Evolutionary conservation across 2,888 invertebrate genomes (phyloP).

Genomic region (Syritta pipiens): DNA sequence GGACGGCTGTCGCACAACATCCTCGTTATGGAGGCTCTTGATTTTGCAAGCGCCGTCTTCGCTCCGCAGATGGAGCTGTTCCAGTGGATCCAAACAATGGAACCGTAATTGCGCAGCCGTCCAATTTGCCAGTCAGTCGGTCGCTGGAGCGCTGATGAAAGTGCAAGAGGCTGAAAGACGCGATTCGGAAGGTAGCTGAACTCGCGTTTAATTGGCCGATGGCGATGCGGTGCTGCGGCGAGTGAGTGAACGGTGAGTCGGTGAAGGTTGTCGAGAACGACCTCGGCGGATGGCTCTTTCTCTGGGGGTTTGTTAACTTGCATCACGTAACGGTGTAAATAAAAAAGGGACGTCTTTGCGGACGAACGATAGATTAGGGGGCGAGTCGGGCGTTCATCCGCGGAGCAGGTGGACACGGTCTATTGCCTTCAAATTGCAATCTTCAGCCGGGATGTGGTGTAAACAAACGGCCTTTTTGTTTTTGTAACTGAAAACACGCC

Average conservation of each 20-base stretch:
- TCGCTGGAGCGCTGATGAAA: not conserved
- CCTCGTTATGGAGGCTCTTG: not conserved
- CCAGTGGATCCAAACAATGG: conserved; percentile 6
- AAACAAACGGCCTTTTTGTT: too few relatives aligned
- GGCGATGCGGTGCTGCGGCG: too few relatives aligned
- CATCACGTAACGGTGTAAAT: not conserved
- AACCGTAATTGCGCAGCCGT: not conserved
- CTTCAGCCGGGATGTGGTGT: too few relatives aligned
- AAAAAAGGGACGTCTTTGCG: too few relatives aligned
- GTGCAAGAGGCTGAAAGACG: not conserved
- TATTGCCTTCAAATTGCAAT: too few relatives aligned
- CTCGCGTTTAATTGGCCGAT: not conserved
- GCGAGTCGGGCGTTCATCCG: too few relatives aligned
- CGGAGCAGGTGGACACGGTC: too few relatives aligned
- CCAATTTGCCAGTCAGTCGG: conserved; percentile 15
- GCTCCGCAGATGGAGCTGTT: not conserved
- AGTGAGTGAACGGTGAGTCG: not conserved
- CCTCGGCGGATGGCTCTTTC: conserved; percentile 2
- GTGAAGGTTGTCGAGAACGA: conserved; percentile 15
- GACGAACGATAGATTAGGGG: too few relatives aligned
- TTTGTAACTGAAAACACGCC: too few relatives aligned
- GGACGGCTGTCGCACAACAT: conserved; percentile 14
- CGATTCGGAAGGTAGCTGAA: conserved; percentile 12
- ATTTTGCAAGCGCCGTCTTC: conserved; percentile 17
- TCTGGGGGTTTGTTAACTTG: too few relatives aligned